Percentiles rank a stretch among this genome's conserved stretches.
Conservation (phyloP, 1,140 invertebrate genomes). For the Hylyphantes graminicola region DNA sequence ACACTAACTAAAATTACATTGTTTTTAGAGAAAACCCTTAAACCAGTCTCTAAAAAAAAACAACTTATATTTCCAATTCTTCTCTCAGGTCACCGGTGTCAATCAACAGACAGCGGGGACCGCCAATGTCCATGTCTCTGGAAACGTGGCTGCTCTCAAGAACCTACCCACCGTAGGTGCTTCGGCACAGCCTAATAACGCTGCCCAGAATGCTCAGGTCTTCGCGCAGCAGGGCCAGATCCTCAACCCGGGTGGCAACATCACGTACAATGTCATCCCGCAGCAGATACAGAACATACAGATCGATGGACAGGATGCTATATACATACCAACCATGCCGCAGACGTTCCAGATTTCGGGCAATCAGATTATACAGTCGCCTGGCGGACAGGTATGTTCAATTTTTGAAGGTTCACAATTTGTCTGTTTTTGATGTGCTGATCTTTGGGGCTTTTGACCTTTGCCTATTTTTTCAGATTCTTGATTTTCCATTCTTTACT, state of each 20-base stretch:
- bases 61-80: neutral
- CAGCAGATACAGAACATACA: slow-evolving; percentile 86
- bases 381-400: slow-evolving; percentile 71
- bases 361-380: slow-evolving; percentile 71
- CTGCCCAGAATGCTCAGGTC: slow-evolving; percentile 63
- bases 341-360: slow-evolving; percentile 65
- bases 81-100: slow-evolving; percentile 43
- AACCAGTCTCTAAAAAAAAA: too few relatives aligned
- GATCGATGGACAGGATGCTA: slow-evolving; percentile 90
- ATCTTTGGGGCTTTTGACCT: too few relatives aligned
- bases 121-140: slow-evolving; percentile 64
- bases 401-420: too few relatives aligned
- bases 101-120: slow-evolving; percentile 54
- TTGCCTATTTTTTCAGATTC: too few relatives aligned
- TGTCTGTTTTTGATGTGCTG: too few relatives aligned
- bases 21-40: too few relatives aligned
- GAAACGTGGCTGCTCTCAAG: slow-evolving; percentile 55
- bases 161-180: slow-evolving; percentile 65
- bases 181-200: slow-evolving; percentile 44
- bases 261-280: slow-evolving; percentile 74
- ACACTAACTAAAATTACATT: too few relatives aligned
- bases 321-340: slow-evolving; percentile 79
- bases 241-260: slow-evolving; percentile 69
- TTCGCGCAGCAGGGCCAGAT: slow-evolving; percentile 67
- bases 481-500: too few relatives aligned